Percentiles rank a stretch among this genome's conserved stretches.
phyloP scores from a whole-genome alignment of 2,113 vertebrate species.

The Campylomormyrus numenius region DNA sequence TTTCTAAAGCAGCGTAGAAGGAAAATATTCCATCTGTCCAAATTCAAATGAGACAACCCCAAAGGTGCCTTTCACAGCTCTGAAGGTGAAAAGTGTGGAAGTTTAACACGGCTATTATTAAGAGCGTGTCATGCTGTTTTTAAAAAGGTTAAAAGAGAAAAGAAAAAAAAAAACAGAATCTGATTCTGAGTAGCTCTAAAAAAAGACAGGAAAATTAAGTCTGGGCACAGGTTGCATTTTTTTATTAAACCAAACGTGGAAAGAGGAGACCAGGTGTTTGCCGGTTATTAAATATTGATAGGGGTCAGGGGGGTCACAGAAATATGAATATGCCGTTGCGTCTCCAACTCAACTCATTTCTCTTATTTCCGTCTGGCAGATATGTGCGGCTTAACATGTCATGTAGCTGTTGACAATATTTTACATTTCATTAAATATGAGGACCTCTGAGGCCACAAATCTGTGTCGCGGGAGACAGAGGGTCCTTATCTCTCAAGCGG shows the following conservation, averaged over 20 bases:
- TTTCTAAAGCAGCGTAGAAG: conserved; percentile 16
- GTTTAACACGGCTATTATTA: conserved; percentile 26
- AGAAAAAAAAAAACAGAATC: conserved; percentile 18
- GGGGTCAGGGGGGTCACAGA: conserved; percentile 43
- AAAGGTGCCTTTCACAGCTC: conserved; percentile 54
- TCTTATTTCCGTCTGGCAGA: conserved; percentile 23
- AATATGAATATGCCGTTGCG: conserved; percentile 26
- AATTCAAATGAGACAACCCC: conserved; percentile 50
- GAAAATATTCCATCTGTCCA: conserved; percentile 58
- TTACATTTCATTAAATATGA: conserved; percentile 21
- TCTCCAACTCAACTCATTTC: conserved; percentile 21
- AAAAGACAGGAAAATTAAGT: conserved; percentile 5
- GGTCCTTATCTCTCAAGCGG: neutral
- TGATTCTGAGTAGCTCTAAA: conserved; percentile 22
- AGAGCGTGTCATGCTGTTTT: conserved; percentile 24
- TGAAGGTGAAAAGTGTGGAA: conserved; percentile 50
- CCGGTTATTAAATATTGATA: conserved; percentile 24
- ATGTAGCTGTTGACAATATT: conserved; percentile 16
- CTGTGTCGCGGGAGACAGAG: neutral
- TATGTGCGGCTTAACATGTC: conserved; percentile 17
- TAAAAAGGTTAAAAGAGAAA: conserved; percentile 2
- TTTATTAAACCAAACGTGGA: conserved; percentile 34
- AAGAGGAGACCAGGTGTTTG: conserved; percentile 46
- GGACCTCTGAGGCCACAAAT: neutral
- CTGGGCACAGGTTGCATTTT: conserved; percentile 24